These are phyloP conservation scores for Dicyrtomina minuta DNA, from an alignment of 2,888 invertebrate genomes.

Conservation along the genomic window DNA sequence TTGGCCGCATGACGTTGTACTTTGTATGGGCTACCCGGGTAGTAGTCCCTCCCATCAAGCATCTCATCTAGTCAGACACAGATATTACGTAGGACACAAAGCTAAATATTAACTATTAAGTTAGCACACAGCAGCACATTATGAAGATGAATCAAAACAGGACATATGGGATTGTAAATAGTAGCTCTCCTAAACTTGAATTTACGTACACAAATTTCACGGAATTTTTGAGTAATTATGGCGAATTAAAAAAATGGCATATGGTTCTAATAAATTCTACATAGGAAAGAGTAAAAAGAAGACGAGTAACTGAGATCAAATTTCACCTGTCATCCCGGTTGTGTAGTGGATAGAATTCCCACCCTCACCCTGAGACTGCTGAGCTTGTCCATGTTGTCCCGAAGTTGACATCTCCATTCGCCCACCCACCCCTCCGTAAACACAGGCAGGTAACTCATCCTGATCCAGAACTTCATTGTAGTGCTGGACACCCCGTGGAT, in stretches of 20 bases:
- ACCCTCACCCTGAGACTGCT: background rate
- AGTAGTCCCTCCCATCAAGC: constrained; percentile 21
- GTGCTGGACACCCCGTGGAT: constrained; percentile 4
- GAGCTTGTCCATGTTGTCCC: background rate
- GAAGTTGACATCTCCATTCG: constrained; percentile 9
- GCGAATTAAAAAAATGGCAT: no score
- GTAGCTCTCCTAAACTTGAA: no score
- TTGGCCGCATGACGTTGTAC: constrained; percentile 92
- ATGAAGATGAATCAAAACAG: no score
- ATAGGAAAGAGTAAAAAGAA: no score
- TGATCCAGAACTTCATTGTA: constrained; percentile 19
- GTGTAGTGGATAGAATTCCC: background rate
- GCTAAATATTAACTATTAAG: background rate
- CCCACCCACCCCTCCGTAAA: constrained; percentile 37
- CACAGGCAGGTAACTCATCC: constrained; percentile 48
- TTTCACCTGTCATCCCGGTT: constrained; percentile 10
- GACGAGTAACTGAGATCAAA: no score
- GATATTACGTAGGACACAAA: background rate
- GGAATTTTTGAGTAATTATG: no score
- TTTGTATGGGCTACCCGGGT: constrained; percentile 72
- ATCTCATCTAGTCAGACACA: constrained; percentile 6
- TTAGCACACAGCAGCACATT: no score
- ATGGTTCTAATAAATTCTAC: no score
- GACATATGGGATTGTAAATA: no score
- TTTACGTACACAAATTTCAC: no score